Conservation (phyloP, 2,888 invertebrate species). For the Aphidoletes aphidimyza region DNA sequence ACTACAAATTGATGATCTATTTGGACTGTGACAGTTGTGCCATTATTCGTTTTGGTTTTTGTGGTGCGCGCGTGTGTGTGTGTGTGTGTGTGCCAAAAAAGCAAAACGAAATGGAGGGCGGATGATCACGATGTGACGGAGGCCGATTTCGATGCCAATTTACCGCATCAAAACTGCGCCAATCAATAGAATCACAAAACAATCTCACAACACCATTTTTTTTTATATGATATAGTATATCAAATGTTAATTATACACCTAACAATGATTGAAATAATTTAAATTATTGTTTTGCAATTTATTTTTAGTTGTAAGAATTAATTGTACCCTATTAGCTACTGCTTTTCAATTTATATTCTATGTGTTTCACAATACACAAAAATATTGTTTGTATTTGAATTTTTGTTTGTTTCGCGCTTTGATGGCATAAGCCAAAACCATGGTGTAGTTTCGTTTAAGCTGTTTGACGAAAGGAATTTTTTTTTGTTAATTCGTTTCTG, state of each 20-base stretch:
- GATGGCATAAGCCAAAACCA: background rate
- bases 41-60: no score
- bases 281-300: constrained; percentile 37
- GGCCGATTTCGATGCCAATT: no score
- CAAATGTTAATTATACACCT: constrained; percentile 32
- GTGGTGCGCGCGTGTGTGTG: background rate
- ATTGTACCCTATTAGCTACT: constrained; percentile 1
- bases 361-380: background rate
- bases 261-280: constrained; percentile 3
- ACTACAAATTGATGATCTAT: background rate
- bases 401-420: background rate
- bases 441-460: background rate
- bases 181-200: background rate
- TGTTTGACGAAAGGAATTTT: background rate
- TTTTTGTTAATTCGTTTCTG: constrained; percentile 32
- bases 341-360: background rate
- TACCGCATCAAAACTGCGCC: constrained; percentile 12
- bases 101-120: no score
- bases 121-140: no score
- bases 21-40: background rate
- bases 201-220: constrained; percentile 37
- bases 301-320: constrained; percentile 18
- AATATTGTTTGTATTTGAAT: background rate
- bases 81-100: background rate
- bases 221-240: no score